Evolutionary conservation across 35 echinoderm and acorn worm genomes (phyloP).

Genomic region (Acanthaster planci): DNA sequence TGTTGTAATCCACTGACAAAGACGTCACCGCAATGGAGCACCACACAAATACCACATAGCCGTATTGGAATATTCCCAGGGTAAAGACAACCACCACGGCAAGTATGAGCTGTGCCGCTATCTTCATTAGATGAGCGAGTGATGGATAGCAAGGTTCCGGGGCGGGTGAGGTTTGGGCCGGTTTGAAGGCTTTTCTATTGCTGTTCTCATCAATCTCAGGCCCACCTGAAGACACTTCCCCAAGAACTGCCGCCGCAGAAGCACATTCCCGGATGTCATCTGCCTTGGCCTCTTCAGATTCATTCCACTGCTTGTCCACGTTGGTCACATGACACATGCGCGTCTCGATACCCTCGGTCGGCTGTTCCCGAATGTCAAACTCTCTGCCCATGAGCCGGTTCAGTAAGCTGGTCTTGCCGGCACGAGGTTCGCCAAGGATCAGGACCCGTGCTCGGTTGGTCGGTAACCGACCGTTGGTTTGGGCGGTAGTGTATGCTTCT

Average conservation of each 20-base stretch:
- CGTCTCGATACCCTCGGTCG: constrained; percentile 13
- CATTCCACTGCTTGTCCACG: constrained; percentile 7
- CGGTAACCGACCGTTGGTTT: not conserved
- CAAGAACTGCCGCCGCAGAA: not conserved
- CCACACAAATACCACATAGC: not conserved
- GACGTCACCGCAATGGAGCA: not conserved
- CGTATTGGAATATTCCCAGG: not conserved
- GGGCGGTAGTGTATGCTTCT: not conserved
- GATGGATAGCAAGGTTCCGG: not conserved
- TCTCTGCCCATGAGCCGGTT: not conserved
- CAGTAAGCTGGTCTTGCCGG: not conserved
- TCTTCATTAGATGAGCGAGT: not conserved
- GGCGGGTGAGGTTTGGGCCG: not conserved
- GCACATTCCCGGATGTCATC: constrained; percentile 4
- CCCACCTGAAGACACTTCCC: not conserved
- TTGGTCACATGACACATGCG: constrained; percentile 11
- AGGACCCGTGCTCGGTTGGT: constrained; percentile 13
- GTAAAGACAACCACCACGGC: not conserved
- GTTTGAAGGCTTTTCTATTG: not conserved
- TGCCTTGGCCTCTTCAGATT: not conserved
- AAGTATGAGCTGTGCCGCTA: not conserved
- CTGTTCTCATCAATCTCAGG: not conserved
- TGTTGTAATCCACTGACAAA: not conserved
- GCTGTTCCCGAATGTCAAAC: not conserved
- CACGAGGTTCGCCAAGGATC: constrained; percentile 5